These are phyloP conservation scores for Polymixis lichenea DNA, from an alignment of 2,888 invertebrate species.

Conservation along the genomic window DNA sequence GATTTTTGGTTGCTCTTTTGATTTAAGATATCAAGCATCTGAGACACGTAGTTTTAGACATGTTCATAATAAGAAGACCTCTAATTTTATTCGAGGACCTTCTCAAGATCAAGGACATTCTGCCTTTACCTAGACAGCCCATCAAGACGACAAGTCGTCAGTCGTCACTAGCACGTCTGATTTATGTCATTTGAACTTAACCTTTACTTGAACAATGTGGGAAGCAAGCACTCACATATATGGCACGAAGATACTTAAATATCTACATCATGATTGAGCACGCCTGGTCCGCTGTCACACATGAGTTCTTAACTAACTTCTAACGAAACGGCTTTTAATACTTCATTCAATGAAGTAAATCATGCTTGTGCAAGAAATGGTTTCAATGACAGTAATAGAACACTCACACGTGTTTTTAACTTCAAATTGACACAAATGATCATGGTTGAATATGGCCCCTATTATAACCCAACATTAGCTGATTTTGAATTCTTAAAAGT, in stretches of 20 bases:
- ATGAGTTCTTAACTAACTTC: conserved; percentile 18
- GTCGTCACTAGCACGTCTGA: neutral
- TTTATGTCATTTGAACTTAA: conserved; percentile 38
- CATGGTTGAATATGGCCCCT: neutral
- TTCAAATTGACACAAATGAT: neutral
- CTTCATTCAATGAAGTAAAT: neutral
- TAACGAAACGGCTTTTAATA: conserved; percentile 1
- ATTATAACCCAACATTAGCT: no score
- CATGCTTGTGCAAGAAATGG: neutral
- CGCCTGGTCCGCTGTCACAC: conserved; percentile 18
- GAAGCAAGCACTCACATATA: conserved; percentile 19
- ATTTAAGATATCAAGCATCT: neutral
- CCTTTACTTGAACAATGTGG: conserved; percentile 30
- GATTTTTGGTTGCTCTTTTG: neutral
- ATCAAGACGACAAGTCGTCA: neutral
- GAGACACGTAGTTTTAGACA: neutral
- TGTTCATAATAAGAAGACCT: neutral
- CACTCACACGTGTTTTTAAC: neutral
- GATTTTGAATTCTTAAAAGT: neutral
- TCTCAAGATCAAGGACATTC: neutral
- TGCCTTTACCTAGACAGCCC: neutral
- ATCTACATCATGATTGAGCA: neutral
- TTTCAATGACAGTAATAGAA: neutral
- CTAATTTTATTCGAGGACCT: neutral
- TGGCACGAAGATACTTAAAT: conserved; percentile 19